phyloP scores from a whole-genome alignment of 2,888 invertebrate species.

The Xestia xanthographa region DNA sequence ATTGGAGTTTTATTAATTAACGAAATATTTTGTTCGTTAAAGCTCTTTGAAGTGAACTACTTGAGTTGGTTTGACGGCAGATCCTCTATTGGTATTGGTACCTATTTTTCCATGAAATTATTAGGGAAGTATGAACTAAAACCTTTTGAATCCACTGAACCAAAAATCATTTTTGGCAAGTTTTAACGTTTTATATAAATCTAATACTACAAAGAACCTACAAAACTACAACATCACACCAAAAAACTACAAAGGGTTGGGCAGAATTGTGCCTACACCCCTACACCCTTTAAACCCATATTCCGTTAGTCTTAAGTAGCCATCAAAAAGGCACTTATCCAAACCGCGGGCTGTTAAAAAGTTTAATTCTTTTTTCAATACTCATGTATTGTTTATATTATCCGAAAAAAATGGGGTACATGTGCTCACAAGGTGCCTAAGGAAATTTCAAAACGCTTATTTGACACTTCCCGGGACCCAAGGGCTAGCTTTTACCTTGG shows the following conservation, averaged over 20 bases:
- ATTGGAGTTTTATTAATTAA: conserved; percentile 37
- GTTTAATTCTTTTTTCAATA: not conserved
- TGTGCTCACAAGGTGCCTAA: too few species aligned
- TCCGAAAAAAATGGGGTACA: too few species aligned
- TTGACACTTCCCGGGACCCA: too few species aligned
- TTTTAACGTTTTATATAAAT: not conserved
- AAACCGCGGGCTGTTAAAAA: not conserved
- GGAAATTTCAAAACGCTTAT: too few species aligned
- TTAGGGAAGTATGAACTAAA: not conserved
- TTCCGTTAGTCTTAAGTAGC: too few species aligned
- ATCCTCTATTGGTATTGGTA: not conserved
- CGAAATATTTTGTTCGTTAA: conserved; percentile 34
- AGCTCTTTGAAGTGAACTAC: conserved; percentile 21
- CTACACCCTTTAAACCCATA: not conserved
- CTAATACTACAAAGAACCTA: too few species aligned
- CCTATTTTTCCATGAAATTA: not conserved
- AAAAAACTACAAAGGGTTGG: not conserved
- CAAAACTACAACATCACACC: not conserved
- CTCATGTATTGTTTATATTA: too few species aligned
- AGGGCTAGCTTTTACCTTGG: too few species aligned
- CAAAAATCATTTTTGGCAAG: not conserved
- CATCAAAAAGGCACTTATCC: too few species aligned
- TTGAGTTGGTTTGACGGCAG: not conserved
- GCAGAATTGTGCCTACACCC: not conserved
- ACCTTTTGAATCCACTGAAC: not conserved